Base-by-base conservation (phyloP, 2,113 vertebrate species). In the Xiphorhynchus elegans region DNA sequence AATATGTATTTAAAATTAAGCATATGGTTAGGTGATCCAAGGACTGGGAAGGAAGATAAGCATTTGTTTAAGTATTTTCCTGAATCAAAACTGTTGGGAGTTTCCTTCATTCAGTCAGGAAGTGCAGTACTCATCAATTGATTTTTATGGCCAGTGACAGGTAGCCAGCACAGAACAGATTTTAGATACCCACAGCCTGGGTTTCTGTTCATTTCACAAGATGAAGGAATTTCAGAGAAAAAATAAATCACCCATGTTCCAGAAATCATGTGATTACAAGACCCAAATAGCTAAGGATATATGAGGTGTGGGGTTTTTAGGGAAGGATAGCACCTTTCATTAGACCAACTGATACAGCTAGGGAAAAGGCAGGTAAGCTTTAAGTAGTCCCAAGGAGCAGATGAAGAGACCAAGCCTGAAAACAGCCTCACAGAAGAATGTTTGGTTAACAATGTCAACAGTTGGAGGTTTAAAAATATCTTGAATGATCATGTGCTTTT, bases 401-500 rank as follows among this genome's bases (percentile, higher is more conserved):
- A 81, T 52, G 76, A 95, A 84, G 50, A 92, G 40, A 63, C 35
- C n/a, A 70, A 46, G 44, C 64, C 40, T 84, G 47, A 55, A 92
- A 92, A 68, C 49, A 72, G 55, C 55, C 66, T 17, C 83, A 53
- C 0, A 8, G 49, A 81, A 91, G 78, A 85, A 89, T 76, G 63
- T 83, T 95, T 95, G 73, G 37, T 84, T 97, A 28, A 17, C 33
- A 76, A 10, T 53, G 40, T 52, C 84, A 74, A 7, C 53, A 64
- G n/a, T 47, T 66, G 26, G 23, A 79, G 7, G 26, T 84, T 85
- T 84, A 60, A 79, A 95, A 79, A 81, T 76, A 87, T 17, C 66
- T 75, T 31, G 39, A 95, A 76, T 97, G 35, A 96, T 96, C 24
- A n/a, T 91, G 82, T 77, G 37, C 39, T 63, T 95, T 97, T 64